phyloP scores from a whole-genome alignment of 2,113 vertebrate species.

The Pachypanchax playfairii region DNA sequence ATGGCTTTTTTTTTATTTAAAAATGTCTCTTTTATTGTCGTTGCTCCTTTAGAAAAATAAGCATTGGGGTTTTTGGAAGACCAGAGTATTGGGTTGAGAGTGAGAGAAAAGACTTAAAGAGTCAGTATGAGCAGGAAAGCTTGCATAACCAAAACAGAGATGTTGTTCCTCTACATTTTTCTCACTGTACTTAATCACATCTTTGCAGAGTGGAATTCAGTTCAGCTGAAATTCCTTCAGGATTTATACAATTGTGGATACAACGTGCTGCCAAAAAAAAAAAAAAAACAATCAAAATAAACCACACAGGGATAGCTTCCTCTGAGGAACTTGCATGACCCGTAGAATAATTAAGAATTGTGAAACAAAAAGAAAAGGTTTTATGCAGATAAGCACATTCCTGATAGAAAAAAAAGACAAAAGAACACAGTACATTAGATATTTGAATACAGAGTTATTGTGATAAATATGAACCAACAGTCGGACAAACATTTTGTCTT shows the following conservation, averaged over 20 bases:
- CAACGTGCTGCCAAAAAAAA: slow-evolving; percentile 33
- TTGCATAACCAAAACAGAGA: slow-evolving; percentile 48
- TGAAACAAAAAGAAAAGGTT: slow-evolving; percentile 2
- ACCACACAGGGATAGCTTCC: slow-evolving; percentile 24
- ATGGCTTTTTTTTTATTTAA: slow-evolving; percentile 63
- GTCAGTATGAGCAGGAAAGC: slow-evolving; percentile 50
- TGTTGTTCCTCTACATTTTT: slow-evolving; percentile 13
- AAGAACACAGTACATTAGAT: slow-evolving; percentile 39
- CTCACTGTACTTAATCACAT: slow-evolving; percentile 28
- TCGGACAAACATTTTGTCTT: slow-evolving; percentile 2
- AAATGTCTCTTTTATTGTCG: slow-evolving; percentile 8
- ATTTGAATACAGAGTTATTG: slow-evolving; percentile 33
- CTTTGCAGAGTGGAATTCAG: slow-evolving; percentile 28
- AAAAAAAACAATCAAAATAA: slow-evolving; percentile 12
- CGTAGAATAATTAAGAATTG: slow-evolving; percentile 31
- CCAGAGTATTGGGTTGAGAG: slow-evolving; percentile 50
- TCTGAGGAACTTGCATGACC: slow-evolving; percentile 17
- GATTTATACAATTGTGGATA: slow-evolving; percentile 29
- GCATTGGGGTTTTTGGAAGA: slow-evolving; percentile 69
- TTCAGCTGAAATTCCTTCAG: slow-evolving; percentile 37
- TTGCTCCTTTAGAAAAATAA: slow-evolving; percentile 1
- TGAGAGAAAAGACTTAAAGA: slow-evolving; percentile 32
- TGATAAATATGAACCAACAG: slow-evolving; percentile 37
- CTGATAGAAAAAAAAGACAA: slow-evolving; percentile 26
- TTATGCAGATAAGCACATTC: slow-evolving; percentile 32